A percentile compares a stretch with the other conserved stretches of the same genome.
Conservation (phyloP, 1,140 invertebrate genomes). For the Vollenhovia emeryi region DNA sequence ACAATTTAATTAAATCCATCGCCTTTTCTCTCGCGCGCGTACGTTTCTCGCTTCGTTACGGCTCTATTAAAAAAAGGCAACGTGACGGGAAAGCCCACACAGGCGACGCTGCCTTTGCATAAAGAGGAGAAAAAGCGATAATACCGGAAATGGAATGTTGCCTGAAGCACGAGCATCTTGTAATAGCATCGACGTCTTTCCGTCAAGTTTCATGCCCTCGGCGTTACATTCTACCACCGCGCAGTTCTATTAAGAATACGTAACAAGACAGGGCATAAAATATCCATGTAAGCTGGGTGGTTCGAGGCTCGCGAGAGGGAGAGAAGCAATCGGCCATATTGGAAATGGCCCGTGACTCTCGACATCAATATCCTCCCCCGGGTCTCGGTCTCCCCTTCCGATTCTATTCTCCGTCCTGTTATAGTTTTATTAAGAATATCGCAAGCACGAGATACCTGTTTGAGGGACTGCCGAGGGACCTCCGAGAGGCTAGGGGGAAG, state of each 20-base stretch:
- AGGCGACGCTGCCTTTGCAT: neutral
- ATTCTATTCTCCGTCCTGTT: neutral
- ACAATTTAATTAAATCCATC: neutral
- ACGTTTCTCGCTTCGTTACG: neutral
- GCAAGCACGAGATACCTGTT: slow-evolving; percentile 15
- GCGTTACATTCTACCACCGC: slow-evolving; percentile 4
- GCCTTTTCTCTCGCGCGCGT: too few species aligned
- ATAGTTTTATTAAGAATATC: slow-evolving; percentile 52
- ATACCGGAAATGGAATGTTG: slow-evolving; percentile 32
- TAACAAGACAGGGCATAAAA: slow-evolving; percentile 39
- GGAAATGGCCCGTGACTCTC: slow-evolving; percentile 52
- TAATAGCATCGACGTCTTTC: slow-evolving; percentile 29
- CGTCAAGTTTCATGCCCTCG: slow-evolving; percentile 15
- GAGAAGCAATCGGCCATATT: slow-evolving; percentile 45
- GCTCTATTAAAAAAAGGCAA: slow-evolving; percentile 7
- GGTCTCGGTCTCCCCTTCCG: neutral
- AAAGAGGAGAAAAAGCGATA: neutral
- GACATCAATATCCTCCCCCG: slow-evolving; percentile 41
- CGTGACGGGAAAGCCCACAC: neutral
- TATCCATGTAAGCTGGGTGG: slow-evolving; percentile 23
- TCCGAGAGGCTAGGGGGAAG: neutral
- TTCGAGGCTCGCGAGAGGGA: slow-evolving; percentile 17
- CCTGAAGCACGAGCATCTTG: slow-evolving; percentile 32
- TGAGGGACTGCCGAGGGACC: neutral
- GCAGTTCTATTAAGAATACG: slow-evolving; percentile 49